A percentile compares a stretch with the other conserved stretches of the same genome.
Conservation (phyloP, 2,888 invertebrate species). For the Euplagia quadripunctaria region DNA sequence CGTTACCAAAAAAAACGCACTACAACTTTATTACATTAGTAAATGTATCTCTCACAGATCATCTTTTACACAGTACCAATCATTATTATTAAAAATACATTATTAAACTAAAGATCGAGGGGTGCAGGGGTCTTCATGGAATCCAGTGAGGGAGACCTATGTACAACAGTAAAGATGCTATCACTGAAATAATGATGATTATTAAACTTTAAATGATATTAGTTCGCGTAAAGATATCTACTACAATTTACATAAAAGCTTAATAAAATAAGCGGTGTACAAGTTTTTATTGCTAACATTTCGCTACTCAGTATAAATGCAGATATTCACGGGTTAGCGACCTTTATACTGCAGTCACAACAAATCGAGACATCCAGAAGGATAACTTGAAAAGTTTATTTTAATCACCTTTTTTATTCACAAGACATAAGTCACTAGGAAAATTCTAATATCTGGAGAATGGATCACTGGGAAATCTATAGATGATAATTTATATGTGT, state of each 20-base stretch:
- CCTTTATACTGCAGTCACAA: conserved; percentile 35
- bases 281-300: conserved; percentile 49
- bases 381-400: conserved; percentile 2
- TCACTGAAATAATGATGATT: neutral
- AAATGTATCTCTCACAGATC: neutral
- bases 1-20: too few relatives aligned
- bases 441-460: too few relatives aligned
- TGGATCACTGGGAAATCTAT: too few relatives aligned
- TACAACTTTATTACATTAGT: too few relatives aligned
- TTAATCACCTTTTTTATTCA: neutral
- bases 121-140: neutral
- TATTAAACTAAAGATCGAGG: neutral
- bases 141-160: neutral
- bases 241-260: conserved; percentile 28
- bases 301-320: conserved; percentile 46
- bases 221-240: conserved; percentile 20
- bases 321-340: conserved; percentile 46
- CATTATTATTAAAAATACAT: neutral
- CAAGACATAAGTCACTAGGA: too few relatives aligned
- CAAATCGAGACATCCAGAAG: conserved; percentile 26
- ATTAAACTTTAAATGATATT: conserved; percentile 11
- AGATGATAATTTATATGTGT: too few relatives aligned
- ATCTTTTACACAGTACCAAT: neutral
- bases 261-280: conserved; percentile 38
- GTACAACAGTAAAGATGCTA: neutral